Conservation (phyloP, 2,797 vertebrate species). For the Darevskia mixta region DNA sequence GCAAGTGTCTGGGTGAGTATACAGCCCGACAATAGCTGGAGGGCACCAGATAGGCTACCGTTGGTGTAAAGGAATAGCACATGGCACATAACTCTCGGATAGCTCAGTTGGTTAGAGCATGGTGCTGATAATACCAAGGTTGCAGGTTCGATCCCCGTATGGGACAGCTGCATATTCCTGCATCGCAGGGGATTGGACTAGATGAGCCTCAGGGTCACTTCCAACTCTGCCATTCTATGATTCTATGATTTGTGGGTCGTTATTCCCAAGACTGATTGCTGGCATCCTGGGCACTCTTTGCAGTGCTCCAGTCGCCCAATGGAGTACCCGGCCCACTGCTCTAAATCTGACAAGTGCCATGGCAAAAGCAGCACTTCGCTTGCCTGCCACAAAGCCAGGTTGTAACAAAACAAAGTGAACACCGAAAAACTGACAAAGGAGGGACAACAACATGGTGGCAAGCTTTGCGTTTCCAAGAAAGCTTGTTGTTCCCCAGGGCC, state of each 20-base stretch:
- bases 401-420: background rate
- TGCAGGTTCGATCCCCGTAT: no score
- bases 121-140: no score
- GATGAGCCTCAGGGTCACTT: no score
- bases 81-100: background rate
- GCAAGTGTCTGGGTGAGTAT: no score
- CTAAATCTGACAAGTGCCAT: background rate
- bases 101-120: no score
- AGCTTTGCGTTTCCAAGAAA: background rate
- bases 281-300: no score
- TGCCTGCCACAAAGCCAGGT: background rate
- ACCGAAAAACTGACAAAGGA: background rate
- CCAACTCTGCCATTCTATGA: no score
- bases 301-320: background rate
- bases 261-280: background rate
- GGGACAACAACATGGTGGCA: background rate
- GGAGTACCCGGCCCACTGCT: background rate
- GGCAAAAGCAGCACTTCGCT: background rate
- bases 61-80: background rate
- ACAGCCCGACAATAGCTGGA: background rate
- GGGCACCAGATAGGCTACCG: background rate
- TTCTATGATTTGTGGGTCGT: background rate
- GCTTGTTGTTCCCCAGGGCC: background rate
- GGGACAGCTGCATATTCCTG: no score
- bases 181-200: no score